Base-by-base conservation (phyloP, 2,113 vertebrate species). In the Mastomys coucha region DNA sequence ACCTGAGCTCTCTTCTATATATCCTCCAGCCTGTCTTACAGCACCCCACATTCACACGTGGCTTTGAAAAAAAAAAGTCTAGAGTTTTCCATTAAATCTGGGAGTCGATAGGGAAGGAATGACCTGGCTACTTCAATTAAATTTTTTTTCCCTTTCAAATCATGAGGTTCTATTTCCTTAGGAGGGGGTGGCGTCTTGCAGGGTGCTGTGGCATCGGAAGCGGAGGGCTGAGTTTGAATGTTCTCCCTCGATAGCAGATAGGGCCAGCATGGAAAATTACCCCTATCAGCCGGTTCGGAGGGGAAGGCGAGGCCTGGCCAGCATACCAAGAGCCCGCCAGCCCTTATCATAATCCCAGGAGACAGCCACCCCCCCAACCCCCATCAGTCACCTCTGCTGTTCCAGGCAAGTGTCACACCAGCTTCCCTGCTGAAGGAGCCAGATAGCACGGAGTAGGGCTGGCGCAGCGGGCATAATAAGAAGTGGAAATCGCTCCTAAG, bases 281-380 rank as follows among this genome's bases (percentile, higher is more conserved):
- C 94, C 89, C 96, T 10, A 88, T 97, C 39, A 67, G 92, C 96
- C 89, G 94, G 94, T 89, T 69, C n/a, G 95, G 93, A 89, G 90
- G 97, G 97, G 42, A 82, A 53, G 89, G 97, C 56, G 0, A 58
- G 42, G 94, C 93, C 51, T 88, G 98, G 94, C 98, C 58, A 70
- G 98, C 98, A 89, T 96, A 98, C 96, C 96, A 98, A 98, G 88
- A 80, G 76, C n/a, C 93, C 81, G 0, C 1, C 36, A 56, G 94
- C 93, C 98, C 97, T 98, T 98, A 98, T 98, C 98, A 0, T 94
- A 98, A 97, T 98, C 98, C 98, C n/a, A 75, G 84, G 96, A 94
- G 95, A 69, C 85, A 70, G 85, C 67, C 85, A 28, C 8, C 70
- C 70, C 65, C 91, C 69, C 97, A 42, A 85, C 31, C 69, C 58